Evolutionary conservation across 2,113 vertebrate species (phyloP).

Genomic region (Mormyrus iriodes): DNA sequence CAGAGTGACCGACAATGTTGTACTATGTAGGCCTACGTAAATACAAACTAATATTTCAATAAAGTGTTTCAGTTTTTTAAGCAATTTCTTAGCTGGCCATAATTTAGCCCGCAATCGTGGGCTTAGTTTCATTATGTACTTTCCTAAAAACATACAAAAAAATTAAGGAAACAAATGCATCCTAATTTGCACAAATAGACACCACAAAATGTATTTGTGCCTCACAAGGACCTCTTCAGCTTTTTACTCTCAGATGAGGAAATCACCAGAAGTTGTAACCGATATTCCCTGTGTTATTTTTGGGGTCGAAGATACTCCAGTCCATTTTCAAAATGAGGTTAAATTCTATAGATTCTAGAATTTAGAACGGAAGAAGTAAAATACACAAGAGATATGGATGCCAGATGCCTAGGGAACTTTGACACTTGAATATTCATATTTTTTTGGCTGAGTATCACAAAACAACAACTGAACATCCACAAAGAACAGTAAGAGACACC

Average conservation of each 20-base stretch:
- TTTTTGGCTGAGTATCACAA: background rate
- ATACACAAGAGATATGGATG: background rate
- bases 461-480: background rate
- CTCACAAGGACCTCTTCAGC: background rate
- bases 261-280: background rate
- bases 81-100: background rate
- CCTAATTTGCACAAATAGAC: background rate
- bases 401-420: background rate
- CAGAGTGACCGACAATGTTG: background rate
- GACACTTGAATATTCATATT: background rate
- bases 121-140: background rate
- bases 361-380: no score
- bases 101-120: background rate
- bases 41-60: background rate
- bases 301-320: no score
- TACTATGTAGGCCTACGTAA: background rate
- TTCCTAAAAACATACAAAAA: background rate
- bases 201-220: background rate
- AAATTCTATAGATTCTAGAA: no score
- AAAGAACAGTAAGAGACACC: background rate
- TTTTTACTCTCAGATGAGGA: background rate
- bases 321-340: no score
- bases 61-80: background rate
- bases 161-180: background rate
- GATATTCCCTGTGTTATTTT: no score